Conservation (phyloP, 2,113 vertebrate genomes). For the Vimba vimba region DNA sequence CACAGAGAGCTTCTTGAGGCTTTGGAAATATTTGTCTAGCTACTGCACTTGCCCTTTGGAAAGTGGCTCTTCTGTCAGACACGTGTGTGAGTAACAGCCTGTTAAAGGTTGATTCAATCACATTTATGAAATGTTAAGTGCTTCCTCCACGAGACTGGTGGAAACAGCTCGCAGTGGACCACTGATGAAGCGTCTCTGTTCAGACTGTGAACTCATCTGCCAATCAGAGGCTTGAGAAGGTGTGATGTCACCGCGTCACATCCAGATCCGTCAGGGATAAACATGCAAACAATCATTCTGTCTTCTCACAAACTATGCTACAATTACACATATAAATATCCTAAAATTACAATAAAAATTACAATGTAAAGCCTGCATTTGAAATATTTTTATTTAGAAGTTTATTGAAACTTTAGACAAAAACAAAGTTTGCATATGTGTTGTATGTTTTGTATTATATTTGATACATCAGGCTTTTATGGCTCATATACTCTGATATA, state of each 20-base stretch:
- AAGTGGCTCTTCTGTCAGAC: constrained; percentile 10
- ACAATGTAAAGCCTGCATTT: no score
- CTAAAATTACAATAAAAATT: not conserved
- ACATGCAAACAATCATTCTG: not conserved
- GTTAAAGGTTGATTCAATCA: constrained; percentile 30
- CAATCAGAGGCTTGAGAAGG: constrained; percentile 5
- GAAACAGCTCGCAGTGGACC: not conserved
- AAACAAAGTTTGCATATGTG: not conserved
- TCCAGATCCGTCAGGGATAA: not conserved
- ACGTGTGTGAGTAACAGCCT: constrained; percentile 26
- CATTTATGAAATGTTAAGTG: constrained; percentile 39
- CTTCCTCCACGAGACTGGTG: not conserved
- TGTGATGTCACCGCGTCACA: not conserved
- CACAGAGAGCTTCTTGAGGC: not conserved
- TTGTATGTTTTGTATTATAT: not conserved
- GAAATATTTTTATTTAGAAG: no score
- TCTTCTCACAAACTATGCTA: not conserved
- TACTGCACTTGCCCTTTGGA: constrained; percentile 32
- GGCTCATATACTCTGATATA: not conserved
- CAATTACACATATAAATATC: not conserved
- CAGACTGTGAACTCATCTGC: not conserved
- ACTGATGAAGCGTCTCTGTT: not conserved
- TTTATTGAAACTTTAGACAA: not conserved
- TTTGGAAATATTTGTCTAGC: constrained; percentile 27
- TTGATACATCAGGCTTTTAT: not conserved